Evolutionary conservation across 2,113 vertebrate genomes (phyloP).

Genomic region (Rousettus leschenaultii): DNA sequence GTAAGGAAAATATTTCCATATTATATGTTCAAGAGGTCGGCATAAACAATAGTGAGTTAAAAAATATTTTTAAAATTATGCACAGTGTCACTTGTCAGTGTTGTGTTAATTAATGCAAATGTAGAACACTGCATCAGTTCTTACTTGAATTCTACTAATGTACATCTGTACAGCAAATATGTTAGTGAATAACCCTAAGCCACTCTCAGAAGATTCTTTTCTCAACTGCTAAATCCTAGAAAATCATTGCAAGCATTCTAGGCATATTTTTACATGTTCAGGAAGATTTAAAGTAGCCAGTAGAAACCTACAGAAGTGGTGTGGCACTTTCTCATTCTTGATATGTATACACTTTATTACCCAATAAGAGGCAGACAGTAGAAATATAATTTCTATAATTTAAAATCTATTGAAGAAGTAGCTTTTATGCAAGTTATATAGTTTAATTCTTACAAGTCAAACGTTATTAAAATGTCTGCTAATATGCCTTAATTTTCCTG

Average conservation of each 20-base stretch:
- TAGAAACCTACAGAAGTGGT: background rate
- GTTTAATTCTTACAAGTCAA: constrained; percentile 8
- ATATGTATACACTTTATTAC: background rate
- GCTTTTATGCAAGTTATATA: background rate
- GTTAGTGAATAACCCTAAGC: constrained; percentile 55
- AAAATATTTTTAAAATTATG: constrained; percentile 65
- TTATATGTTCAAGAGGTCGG: constrained; percentile 63
- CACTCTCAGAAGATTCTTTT: constrained; percentile 56
- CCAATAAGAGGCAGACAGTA: background rate
- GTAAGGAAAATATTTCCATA: constrained; percentile 61
- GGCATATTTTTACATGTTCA: constrained; percentile 37
- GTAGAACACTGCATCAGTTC: constrained; percentile 40
- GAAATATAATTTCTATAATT: background rate
- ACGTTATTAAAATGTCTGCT: background rate
- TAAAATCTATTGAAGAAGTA: background rate
- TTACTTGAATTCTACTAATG: constrained; percentile 57
- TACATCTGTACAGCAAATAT: constrained; percentile 66
- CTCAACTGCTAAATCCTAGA: constrained; percentile 49
- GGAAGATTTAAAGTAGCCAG: background rate
- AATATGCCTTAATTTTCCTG: background rate
- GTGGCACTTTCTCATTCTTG: background rate
- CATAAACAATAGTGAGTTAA: constrained; percentile 66
- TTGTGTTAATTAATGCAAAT: constrained; percentile 73
- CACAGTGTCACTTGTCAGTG: constrained; percentile 53
- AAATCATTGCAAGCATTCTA: constrained; percentile 59